Percentiles rank a stretch among this genome's conserved stretches.
Evolutionary conservation across 2,797 vertebrate genomes (phyloP).

Genomic region (Manis pentadactyla): DNA sequence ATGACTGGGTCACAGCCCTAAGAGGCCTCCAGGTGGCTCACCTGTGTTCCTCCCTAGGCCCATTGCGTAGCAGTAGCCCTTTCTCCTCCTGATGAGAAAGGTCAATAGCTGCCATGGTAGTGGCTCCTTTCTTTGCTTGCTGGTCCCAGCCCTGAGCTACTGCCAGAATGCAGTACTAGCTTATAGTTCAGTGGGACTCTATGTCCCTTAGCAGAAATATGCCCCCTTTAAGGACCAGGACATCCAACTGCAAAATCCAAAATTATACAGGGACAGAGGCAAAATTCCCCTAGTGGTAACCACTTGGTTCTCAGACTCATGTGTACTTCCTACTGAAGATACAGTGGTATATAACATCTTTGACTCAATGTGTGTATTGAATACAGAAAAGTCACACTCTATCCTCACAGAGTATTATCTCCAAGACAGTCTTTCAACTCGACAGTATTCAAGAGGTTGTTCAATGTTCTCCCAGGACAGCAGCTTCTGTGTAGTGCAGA

Average conservation of each 20-base stretch:
- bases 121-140: background rate
- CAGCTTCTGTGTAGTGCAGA: background rate
- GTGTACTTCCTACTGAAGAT: background rate
- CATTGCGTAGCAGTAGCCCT: background rate
- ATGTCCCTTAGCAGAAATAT: background rate
- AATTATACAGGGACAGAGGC: background rate
- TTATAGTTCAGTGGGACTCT: background rate
- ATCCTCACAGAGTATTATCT: background rate
- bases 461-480: background rate
- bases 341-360: background rate
- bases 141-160: background rate
- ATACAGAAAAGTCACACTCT: background rate
- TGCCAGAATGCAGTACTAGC: background rate
- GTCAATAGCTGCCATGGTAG: background rate
- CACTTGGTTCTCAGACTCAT: background rate
- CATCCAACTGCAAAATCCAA: background rate
- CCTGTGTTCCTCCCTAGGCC: background rate
- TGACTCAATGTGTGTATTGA: background rate
- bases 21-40: background rate
- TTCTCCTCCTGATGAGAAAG: background rate
- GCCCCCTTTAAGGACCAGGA: background rate
- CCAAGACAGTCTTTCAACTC: background rate
- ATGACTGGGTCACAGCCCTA: background rate
- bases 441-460: background rate
- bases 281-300: background rate